Evolutionary conservation across 1,140 invertebrate species (phyloP).

Genomic region (Trachelipus rathkii): DNA sequence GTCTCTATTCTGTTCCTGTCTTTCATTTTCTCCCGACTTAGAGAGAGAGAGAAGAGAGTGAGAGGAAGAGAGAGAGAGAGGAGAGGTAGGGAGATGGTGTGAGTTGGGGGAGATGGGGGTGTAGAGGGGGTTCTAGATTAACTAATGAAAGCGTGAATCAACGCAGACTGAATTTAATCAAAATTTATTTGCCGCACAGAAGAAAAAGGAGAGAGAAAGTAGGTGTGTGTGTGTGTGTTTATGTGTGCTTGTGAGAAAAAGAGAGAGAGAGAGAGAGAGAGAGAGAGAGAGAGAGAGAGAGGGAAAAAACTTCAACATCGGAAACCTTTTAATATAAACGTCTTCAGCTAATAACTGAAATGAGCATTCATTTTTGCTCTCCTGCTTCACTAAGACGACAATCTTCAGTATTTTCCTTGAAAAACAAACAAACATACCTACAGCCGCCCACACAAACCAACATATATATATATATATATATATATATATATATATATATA

Average conservation of each 20-base stretch:
- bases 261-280: too few species aligned
- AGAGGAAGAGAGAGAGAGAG: neutral
- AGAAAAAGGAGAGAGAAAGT: too few species aligned
- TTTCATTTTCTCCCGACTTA: neutral
- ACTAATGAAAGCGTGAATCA: conserved; percentile 6
- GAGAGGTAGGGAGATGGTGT: neutral
- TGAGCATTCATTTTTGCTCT: neutral
- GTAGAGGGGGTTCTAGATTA: neutral
- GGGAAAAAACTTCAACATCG: neutral
- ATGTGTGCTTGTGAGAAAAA: too few species aligned
- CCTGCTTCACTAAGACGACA: too few species aligned
- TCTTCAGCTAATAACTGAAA: neutral
- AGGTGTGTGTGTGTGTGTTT: too few species aligned
- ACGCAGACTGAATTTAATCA: neutral
- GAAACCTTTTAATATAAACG: conserved; percentile 5
- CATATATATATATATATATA: too few species aligned
- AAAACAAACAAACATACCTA: too few species aligned
- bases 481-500: too few species aligned
- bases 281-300: too few species aligned
- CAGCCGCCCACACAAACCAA: too few species aligned
- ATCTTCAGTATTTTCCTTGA: too few species aligned
- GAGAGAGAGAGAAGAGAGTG: neutral
- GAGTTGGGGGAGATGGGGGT: too few species aligned
- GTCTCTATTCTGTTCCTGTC: neutral
- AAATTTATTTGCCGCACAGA: neutral